A percentile compares a stretch with the other conserved stretches of the same genome.
phyloP scores from a whole-genome alignment of 2,888 invertebrate genomes.

The Drosophila trichaetosa region DNA sequence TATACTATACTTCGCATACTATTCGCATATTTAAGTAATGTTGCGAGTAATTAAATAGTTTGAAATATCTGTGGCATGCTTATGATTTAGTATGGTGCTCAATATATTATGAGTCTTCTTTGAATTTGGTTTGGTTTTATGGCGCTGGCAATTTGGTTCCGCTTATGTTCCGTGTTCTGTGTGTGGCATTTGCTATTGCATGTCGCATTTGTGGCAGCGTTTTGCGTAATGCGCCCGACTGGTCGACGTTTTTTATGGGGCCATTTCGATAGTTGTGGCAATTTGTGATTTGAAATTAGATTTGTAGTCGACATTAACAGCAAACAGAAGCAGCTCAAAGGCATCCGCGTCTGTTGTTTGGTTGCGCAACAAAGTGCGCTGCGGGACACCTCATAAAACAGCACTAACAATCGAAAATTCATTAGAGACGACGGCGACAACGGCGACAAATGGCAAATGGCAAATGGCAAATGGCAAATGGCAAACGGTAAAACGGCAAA shows the following conservation, averaged over 20 bases:
- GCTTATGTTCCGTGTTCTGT: slow-evolving; percentile 46
- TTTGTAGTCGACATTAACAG: slow-evolving; percentile 58
- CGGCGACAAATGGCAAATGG: slow-evolving; percentile 33
- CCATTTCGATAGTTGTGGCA: slow-evolving; percentile 71
- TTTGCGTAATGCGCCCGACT: slow-evolving; percentile 75
- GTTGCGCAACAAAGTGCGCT: slow-evolving; percentile 76
- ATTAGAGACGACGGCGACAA: slow-evolving; percentile 54
- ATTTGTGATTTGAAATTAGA: slow-evolving; percentile 78
- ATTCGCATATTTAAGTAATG: not conserved
- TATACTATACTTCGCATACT: not conserved
- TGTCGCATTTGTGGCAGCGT: slow-evolving; percentile 61
- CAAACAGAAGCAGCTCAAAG: slow-evolving; percentile 44
- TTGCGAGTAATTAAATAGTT: not conserved
- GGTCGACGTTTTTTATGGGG: slow-evolving; percentile 66
- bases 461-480: slow-evolving; percentile 5
- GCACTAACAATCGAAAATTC: slow-evolving; percentile 78
- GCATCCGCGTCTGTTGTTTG: slow-evolving; percentile 1
- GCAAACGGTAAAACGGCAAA: slow-evolving; percentile 19
- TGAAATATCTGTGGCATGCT: not conserved
- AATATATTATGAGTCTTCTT: not conserved
- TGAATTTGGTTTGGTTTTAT: slow-evolving; percentile 20
- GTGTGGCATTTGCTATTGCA: slow-evolving; percentile 39
- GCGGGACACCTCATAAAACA: slow-evolving; percentile 74
- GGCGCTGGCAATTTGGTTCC: slow-evolving; percentile 58
- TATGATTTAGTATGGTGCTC: slow-evolving; percentile 4